phyloP scores from a whole-genome alignment of 2,888 invertebrate species.

The Bellardia bayeri region DNA sequence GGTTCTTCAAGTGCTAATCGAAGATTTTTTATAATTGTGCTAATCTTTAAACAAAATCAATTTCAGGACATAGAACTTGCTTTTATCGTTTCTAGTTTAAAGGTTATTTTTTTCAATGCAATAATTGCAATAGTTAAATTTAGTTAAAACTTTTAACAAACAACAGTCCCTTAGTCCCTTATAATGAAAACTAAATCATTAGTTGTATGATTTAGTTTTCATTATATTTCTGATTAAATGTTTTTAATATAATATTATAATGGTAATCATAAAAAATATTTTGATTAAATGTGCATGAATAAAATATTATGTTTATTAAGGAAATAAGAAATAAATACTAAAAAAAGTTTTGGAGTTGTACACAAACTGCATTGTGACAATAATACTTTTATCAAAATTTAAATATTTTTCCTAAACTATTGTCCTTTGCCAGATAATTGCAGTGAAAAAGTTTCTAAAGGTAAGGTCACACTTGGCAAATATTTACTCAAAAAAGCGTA shows the following conservation, averaged over 20 bases:
- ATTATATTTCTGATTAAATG: background rate
- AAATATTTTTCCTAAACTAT: background rate
- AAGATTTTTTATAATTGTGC: background rate
- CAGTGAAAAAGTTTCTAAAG: too few species aligned
- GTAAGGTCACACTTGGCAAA: too few species aligned
- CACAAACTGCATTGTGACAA: background rate
- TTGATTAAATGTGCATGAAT: background rate
- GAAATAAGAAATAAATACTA: background rate
- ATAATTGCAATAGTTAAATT: background rate
- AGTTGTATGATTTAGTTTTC: too few species aligned
- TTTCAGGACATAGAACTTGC: background rate
- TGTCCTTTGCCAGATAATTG: too few species aligned
- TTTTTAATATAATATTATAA: background rate
- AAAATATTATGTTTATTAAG: background rate
- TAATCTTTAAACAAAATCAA: background rate
- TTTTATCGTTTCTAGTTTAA: background rate
- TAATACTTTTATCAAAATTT: background rate
- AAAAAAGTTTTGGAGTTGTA: background rate
- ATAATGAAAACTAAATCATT: too few species aligned
- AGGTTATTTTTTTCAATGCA: background rate
- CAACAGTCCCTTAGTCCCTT: background rate
- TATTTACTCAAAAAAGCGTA: too few species aligned
- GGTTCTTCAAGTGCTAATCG: conserved; percentile 10
- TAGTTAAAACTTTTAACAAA: background rate
- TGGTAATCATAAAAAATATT: background rate